Percentiles rank a stretch among this genome's conserved stretches.
These are phyloP conservation scores for Rhinogobio ventralis DNA, from an alignment of 2,797 vertebrate genomes.

Conservation along the genomic window DNA sequence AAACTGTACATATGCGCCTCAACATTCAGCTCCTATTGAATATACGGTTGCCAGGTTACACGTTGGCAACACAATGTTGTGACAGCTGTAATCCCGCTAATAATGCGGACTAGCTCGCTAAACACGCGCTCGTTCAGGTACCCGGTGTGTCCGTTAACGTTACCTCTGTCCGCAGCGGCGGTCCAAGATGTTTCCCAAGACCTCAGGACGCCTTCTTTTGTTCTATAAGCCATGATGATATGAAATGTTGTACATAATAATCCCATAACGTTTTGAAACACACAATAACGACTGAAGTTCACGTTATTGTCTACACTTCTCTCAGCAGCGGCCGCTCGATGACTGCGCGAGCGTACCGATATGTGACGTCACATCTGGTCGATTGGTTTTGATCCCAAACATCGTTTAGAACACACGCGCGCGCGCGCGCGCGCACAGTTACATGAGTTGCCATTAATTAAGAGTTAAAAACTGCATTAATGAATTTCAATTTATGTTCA, in stretches of 20 bases:
- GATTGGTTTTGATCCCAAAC: background rate
- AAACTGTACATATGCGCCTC: background rate
- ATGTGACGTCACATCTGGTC: conserved; percentile 31
- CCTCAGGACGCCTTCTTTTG: conserved; percentile 8
- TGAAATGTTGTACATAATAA: background rate
- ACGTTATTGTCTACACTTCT: background rate
- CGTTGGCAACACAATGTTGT: conserved; percentile 11
- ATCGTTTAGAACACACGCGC: background rate
- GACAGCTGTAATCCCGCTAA: conserved; percentile 43
- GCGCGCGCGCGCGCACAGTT: too few relatives aligned
- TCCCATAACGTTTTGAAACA: conserved; percentile 3
- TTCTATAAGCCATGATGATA: background rate
- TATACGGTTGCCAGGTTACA: conserved; percentile 4
- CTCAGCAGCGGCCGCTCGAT: background rate
- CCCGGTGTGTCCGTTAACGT: conserved; percentile 41
- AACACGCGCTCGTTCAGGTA: background rate
- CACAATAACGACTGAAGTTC: background rate
- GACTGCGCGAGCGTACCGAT: conserved; percentile 1
- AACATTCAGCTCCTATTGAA: background rate
- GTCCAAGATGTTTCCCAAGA: conserved; percentile 12
- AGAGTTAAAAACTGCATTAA: background rate
- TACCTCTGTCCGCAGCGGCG: conserved; percentile 54
- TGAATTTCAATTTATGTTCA: background rate
- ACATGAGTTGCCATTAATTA: background rate
- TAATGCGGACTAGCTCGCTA: conserved; percentile 35